These are phyloP conservation scores for Tanypteryx hageni DNA, from an alignment of 2,888 invertebrate genomes.

Conservation along the genomic window DNA sequence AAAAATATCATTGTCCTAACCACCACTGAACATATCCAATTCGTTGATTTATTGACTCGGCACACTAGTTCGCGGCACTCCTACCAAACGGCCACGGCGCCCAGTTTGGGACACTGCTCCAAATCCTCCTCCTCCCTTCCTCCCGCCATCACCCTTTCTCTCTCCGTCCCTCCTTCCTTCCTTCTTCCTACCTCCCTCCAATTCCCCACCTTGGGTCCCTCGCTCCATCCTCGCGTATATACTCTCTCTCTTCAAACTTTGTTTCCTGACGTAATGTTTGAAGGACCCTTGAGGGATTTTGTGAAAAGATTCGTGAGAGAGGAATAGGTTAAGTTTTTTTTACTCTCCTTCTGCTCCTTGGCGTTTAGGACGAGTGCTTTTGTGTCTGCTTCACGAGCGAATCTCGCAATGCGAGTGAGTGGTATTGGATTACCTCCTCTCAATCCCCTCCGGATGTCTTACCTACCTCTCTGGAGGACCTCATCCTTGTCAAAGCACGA, in stretches of 20 bases:
- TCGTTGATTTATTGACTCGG: too few relatives aligned
- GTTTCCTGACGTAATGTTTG: neutral
- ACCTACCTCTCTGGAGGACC: neutral
- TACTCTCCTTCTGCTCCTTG: neutral
- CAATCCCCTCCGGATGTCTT: neutral
- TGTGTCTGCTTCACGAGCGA: neutral
- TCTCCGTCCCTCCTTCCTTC: neutral
- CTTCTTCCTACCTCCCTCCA: neutral
- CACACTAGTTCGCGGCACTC: too few relatives aligned
- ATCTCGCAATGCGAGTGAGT: neutral
- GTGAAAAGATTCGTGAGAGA: neutral
- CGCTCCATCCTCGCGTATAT: neutral
- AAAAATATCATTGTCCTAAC: too few relatives aligned
- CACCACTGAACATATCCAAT: too few relatives aligned
- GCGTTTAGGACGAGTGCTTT: neutral
- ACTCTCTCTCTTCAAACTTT: neutral
- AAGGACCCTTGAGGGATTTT: neutral
- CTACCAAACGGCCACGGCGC: too few relatives aligned
- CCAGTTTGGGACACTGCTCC: too few relatives aligned
- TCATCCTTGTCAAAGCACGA: constrained; percentile 19
- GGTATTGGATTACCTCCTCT: constrained; percentile 9
- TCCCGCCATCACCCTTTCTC: neutral
- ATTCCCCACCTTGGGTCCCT: neutral
- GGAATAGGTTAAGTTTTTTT: neutral
- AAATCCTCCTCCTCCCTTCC: neutral